Percentiles rank a stretch among this genome's conserved stretches.
phyloP scores from a whole-genome alignment of 2,113 vertebrate species.

The Mungos mungo region DNA sequence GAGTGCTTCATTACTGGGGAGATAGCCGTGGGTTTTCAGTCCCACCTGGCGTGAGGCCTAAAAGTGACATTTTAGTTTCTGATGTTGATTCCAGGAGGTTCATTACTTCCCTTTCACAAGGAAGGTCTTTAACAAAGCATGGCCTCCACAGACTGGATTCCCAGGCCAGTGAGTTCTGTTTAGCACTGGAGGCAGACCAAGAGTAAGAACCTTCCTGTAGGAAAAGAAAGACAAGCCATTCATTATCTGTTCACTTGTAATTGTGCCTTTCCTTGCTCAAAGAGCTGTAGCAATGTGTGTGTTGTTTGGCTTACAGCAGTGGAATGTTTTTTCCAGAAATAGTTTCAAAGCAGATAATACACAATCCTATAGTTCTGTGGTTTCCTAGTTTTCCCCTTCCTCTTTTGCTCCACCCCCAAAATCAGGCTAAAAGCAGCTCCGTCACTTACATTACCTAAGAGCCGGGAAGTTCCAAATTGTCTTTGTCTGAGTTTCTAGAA shows the following conservation, averaged over 20 bases:
- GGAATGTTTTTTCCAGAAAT: slow-evolving; percentile 30
- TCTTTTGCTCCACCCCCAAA: neutral
- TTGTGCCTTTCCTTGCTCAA: slow-evolving; percentile 27
- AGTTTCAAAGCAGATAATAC: slow-evolving; percentile 30
- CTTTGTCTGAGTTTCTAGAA: neutral
- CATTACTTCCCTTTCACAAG: neutral
- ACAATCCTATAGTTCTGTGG: neutral
- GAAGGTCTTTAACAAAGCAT: neutral
- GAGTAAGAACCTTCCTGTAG: neutral
- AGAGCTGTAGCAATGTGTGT: slow-evolving; percentile 42
- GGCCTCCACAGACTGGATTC: slow-evolving; percentile 13
- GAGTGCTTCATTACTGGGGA: neutral
- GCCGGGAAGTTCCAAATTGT: neutral
- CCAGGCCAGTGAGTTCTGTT: neutral
- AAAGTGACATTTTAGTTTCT: slow-evolving; percentile 44
- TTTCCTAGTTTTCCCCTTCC: neutral
- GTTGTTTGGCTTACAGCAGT: slow-evolving; percentile 5
- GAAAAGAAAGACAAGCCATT: slow-evolving; percentile 42
- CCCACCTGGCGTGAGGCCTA: neutral
- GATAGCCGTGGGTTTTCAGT: neutral
- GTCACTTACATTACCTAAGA: neutral
- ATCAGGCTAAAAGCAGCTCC: neutral
- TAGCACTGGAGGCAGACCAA: slow-evolving; percentile 36
- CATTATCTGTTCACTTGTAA: slow-evolving; percentile 37
- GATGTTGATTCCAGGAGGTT: slow-evolving; percentile 2